Evolutionary conservation across 2,113 vertebrate genomes (phyloP), one percentile per base, ranked within the genome.

Genomic region (Triplophysa dalaica): DNA sequence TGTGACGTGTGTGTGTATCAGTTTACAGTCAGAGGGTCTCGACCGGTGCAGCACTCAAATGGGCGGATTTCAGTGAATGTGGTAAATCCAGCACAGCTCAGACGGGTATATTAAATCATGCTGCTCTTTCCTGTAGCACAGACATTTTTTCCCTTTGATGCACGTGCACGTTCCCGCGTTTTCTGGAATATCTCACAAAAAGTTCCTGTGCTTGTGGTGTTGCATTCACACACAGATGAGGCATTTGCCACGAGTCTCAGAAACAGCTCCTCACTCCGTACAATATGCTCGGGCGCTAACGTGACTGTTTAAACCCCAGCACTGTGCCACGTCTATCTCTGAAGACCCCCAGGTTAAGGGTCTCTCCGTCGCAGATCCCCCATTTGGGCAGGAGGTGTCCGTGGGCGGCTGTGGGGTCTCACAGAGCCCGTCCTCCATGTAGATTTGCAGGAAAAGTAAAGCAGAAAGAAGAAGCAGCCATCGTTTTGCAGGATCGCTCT

Each of bases 401-500:
- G 54, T 58, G 26, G 60, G 48, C 14, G 7, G 77, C 5, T 24
- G 22, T 26, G 60, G 62, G 2, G 13, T 4, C 22, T 84, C 82
- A 38, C 75, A 58, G 2, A 52, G 22, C 0, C 21, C 79, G 10
- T 92, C 91, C 85, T 93, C 92, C 0, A 29, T 89, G 88, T 89
- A 93, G 83, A 93, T 89, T 87, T 93, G 92, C 69, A 93, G 84
- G 75, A 92, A 84, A 63, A 93, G 82, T 2, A 92, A 77, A 2
- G 86, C 85, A 11, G 83, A 89, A 22, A 93, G 83, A 11, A 93
- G 76, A 48, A 91, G 29, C 69, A 93, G 88, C 88, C 91, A 91
- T 52, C 91, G 89, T 2, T 17, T 65, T 14, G 88, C 87, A 14
- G 14, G 85, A 81, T 92, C 91, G 0, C 82, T 70, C 2, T 80